Conservation (phyloP, 2,888 invertebrate genomes). For the Cheilosia grossa region DNA sequence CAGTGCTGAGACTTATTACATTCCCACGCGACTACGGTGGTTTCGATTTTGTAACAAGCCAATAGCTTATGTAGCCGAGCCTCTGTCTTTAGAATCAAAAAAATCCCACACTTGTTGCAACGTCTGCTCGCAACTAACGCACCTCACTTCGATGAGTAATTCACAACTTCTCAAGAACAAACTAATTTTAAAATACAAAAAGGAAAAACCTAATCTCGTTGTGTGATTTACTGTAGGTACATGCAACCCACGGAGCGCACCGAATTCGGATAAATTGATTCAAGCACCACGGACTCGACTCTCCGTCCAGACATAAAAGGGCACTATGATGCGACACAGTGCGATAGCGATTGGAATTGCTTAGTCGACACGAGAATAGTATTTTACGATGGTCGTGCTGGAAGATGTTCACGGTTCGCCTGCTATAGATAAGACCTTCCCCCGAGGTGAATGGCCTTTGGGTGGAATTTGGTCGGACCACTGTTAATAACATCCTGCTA, state of each 20-base stretch:
- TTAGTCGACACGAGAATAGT: constrained; percentile 19
- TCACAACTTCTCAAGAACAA: constrained; percentile 12
- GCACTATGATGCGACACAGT: background rate
- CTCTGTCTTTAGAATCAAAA: constrained; percentile 31
- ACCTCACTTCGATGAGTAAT: constrained; percentile 40
- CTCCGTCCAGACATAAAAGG: background rate
- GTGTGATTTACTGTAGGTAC: constrained; percentile 49
- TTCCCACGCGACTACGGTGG: constrained; percentile 49
- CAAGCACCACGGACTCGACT: background rate
- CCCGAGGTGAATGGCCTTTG: constrained; percentile 47
- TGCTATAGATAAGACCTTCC: constrained; percentile 6
- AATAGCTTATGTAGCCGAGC: constrained; percentile 23
- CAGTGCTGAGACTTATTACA: constrained; percentile 27
- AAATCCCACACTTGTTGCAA: constrained; percentile 45
- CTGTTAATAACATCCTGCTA: constrained; percentile 31
- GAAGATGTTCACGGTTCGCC: constrained; percentile 25
- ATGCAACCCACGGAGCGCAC: constrained; percentile 35
- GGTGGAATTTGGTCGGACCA: background rate
- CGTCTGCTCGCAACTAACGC: constrained; percentile 29
- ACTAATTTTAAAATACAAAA: constrained; percentile 13
- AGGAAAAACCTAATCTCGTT: constrained; percentile 34
- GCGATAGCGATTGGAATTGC: constrained; percentile 21
- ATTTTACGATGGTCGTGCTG: constrained; percentile 35
- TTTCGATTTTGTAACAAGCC: constrained; percentile 29
- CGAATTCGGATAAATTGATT: constrained; percentile 8